Base-by-base conservation (phyloP, 2,113 vertebrate genomes). In the human (Homo sapiens) region DNA sequence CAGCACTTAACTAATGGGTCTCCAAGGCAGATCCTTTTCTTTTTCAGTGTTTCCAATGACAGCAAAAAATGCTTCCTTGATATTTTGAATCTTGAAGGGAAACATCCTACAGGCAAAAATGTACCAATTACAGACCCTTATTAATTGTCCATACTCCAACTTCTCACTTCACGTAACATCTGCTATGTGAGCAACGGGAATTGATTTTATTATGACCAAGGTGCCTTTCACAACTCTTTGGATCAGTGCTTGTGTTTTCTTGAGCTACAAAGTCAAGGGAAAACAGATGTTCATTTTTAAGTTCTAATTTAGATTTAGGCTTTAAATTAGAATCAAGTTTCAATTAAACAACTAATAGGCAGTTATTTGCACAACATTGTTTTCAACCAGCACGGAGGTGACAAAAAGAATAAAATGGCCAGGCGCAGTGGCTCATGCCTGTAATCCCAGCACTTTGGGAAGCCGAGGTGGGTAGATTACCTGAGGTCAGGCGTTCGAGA, bases 271-370 rank as follows among this genome's bases (percentile, higher is more conserved):
- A 38, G 45, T 57, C 40, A 80, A 89, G 18, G 32, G 78, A 73
- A 96, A 93, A 92, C 18, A 90, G 22, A 79, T 5, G 30, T 66
- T 93, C 55, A 25, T 16, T 79, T 96, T 91, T 93, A 85, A 90
- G 38, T 66, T 91, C 18, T 93, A 43, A 75, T 68, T 90, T 32
- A 50, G 73, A 75, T 68, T 88, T 72, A 85, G 64, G 68, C 50
- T 87, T 85, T 75, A 90, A 68, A 80, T 89, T 64, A 90, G 48
- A 87, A 89, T 75, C n/a, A 40, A 61, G 61, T 75, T 76, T 87
- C 59, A 80, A n/a, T 38, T 75, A 91, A 38, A 78, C 38, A 43
- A 79, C 40, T 85, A 55, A 59, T 68, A 86, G 93, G 66, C 45
- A 78, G 10, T 13, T 68, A 88, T 73, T 87, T 78, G 30, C 50